These are phyloP conservation scores for Pseudocheirus occidentalis DNA, from an alignment of 2,797 vertebrate genomes.

Conservation along the genomic window DNA sequence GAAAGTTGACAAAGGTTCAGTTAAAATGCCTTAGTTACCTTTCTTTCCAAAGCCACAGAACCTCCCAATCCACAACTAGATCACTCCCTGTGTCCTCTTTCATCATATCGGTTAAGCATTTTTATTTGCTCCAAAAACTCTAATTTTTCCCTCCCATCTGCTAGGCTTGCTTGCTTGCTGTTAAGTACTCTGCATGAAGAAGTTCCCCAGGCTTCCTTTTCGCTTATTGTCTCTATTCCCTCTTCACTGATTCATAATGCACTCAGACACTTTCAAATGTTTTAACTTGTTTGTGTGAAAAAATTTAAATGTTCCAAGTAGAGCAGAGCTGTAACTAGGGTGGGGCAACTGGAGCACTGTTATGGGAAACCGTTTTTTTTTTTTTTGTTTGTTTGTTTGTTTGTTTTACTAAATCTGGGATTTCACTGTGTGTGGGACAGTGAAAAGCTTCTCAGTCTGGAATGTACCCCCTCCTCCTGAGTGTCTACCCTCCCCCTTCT, in stretches of 20 bases:
- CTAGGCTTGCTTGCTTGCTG: conserved; percentile 3
- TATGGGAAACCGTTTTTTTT: background rate
- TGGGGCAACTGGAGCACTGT: background rate
- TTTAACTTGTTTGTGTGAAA: conserved; percentile 48
- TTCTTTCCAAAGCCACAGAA: conserved; percentile 43
- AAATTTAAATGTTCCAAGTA: conserved; percentile 37
- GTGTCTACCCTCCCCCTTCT: too few relatives aligned
- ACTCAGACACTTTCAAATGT: conserved; percentile 27
- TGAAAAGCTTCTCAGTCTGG: too few relatives aligned
- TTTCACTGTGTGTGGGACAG: too few relatives aligned
- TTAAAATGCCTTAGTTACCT: conserved; percentile 61
- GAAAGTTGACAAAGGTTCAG: conserved; percentile 59
- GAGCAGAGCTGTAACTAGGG: background rate
- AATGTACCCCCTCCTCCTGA: too few relatives aligned
- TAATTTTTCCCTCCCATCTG: background rate
- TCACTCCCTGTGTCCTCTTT: conserved; percentile 38
- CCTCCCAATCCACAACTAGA: conserved; percentile 27
- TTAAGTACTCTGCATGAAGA: conserved; percentile 51
- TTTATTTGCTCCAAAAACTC: background rate
- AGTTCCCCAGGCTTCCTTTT: conserved; percentile 19
- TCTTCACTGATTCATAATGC: conserved; percentile 27
- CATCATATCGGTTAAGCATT: conserved; percentile 42
- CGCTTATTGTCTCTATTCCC: background rate
- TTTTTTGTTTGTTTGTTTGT: background rate
- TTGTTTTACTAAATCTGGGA: background rate